Conservation (phyloP, 2,113 vertebrate genomes). For the Neopipo cinnamomea region DNA sequence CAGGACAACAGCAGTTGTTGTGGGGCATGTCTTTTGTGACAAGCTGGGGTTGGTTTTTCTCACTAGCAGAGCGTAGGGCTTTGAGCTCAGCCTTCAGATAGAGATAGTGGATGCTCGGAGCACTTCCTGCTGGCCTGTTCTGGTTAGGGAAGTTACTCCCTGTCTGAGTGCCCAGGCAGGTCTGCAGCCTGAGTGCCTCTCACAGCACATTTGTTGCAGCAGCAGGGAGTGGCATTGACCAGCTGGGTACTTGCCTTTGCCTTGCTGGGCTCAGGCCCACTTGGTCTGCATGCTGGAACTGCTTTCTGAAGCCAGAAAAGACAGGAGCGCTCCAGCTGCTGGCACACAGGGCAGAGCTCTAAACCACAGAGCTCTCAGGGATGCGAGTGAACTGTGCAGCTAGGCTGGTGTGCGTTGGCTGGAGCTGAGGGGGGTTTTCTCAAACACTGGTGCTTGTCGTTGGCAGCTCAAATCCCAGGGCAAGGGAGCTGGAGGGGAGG, state of each 20-base stretch:
- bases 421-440: neutral
- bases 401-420: neutral
- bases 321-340: neutral
- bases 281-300: neutral
- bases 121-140: neutral
- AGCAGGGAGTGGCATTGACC: neutral
- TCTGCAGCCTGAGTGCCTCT: neutral
- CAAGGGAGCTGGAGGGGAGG: conserved; percentile 87
- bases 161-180: neutral
- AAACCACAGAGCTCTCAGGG: neutral
- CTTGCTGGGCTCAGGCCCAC: neutral
- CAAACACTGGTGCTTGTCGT: neutral
- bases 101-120: neutral
- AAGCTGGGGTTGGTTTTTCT: neutral
- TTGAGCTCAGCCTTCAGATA: neutral
- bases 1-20: neutral
- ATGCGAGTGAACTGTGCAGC: neutral
- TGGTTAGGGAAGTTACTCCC: neutral
- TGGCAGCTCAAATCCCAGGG: conserved; percentile 92
- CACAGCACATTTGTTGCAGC: neutral
- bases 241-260: neutral
- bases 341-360: neutral
- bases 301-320: neutral
- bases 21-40: neutral
- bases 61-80: neutral